Evolutionary conservation across 1,140 invertebrate genomes (phyloP).

Genomic region (Lepidostoma basale): DNA sequence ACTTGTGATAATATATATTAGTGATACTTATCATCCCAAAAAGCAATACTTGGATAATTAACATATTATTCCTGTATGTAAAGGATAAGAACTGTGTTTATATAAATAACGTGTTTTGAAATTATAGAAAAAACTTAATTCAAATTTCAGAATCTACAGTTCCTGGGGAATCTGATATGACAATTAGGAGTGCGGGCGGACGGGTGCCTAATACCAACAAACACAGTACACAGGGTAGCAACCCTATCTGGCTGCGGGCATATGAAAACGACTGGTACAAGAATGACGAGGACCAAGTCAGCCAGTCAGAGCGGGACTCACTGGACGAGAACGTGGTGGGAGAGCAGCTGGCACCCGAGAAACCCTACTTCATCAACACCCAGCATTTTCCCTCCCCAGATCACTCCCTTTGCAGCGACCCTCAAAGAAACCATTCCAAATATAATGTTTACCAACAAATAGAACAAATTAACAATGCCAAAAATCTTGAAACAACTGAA

Average conservation of each 20-base stretch:
- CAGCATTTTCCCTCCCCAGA: conserved; percentile 61
- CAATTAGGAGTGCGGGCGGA: conserved; percentile 69
- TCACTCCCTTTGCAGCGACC: conserved; percentile 53
- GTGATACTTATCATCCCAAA: too few species aligned
- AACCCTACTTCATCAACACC: conserved; percentile 61
- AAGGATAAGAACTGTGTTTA: too few species aligned
- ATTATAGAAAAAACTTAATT: too few species aligned
- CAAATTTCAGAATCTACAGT: conserved; percentile 54
- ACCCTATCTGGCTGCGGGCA: conserved; percentile 93
- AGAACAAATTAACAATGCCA: conserved; percentile 68
- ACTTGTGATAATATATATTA: too few species aligned
- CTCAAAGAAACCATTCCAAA: conserved; percentile 63
- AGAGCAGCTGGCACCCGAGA: conserved; percentile 63
- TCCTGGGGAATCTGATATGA: conserved; percentile 74
- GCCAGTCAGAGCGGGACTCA: conserved; percentile 79
- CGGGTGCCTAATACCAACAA: conserved; percentile 93
- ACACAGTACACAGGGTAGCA: conserved; percentile 90
- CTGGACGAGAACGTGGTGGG: conserved; percentile 85
- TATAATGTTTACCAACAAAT: conserved; percentile 70
- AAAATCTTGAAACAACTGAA: conserved; percentile 88
- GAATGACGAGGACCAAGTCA: conserved; percentile 75
- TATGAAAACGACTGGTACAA: conserved; percentile 96
- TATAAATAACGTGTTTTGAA: too few species aligned
- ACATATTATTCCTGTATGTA: too few species aligned
- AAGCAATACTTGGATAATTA: too few species aligned